Base-by-base conservation (phyloP, 2,888 invertebrate genomes). In the Euplexia lucipara region DNA sequence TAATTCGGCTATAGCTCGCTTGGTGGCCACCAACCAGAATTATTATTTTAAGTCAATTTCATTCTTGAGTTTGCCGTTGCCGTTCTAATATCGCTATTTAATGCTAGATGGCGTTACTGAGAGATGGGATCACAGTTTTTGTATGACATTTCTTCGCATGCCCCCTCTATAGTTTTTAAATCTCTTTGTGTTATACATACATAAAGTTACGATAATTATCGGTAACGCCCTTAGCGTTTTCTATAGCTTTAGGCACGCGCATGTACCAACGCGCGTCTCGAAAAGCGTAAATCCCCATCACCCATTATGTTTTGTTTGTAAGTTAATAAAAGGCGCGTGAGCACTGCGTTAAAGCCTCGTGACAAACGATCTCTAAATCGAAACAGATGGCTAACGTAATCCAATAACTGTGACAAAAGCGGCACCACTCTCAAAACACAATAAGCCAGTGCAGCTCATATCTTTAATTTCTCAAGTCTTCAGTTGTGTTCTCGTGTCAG, bases 361-460 rank as follows among this genome's bases (percentile, higher is more conserved):
- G 30, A 44, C 42, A 65, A 63, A 63, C n/a, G 12, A 44, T 32
- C 44, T 16, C 30, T 26, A 51, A 44, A 44, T 16, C 12, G 6
- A 42, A 42, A 30, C 20, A 18, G 12, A 18, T 49, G 14, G 5
- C 41, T 65, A 30, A 16, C 9, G n/a, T 26, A 42, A n/a, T 26
- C 35, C 4, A n/a, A 35, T 35, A 20, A 60, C 34, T 22, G 12
- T 42, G 30, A 32, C 30, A 18, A 49, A 30, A 18, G 10, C 18
- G 14, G 14, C 14, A 1, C 14, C 14, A 42, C n/a, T 34, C 14
- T 0, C 12, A 34, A 48, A 26, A 16, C 18, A 12, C 18, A 35
- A 18, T 34, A 41, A 34, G 6, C n/a, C 8, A 47, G 2, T 7
- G 4, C 41, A 48, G 22, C 12, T 26, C n/a, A 47, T 32, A 22